Evolutionary conservation across 2,888 invertebrate genomes (phyloP).

Genomic region (Polietes domitor): DNA sequence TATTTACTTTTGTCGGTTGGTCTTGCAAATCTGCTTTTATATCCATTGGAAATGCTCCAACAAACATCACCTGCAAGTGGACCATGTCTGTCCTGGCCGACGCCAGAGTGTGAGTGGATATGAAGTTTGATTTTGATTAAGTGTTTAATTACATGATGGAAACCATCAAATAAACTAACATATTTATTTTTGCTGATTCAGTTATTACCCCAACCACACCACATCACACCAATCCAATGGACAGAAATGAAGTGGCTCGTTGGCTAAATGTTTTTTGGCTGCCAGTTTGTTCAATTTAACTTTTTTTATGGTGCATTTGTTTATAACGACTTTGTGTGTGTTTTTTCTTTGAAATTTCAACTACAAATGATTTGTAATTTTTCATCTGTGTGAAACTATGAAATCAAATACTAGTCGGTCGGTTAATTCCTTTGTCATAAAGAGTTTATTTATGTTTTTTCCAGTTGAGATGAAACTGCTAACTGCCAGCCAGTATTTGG

Average conservation of each 20-base stretch:
- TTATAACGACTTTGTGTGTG: no score
- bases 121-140: slow-evolving; percentile 22
- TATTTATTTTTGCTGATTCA: slow-evolving; percentile 4
- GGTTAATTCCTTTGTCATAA: no score
- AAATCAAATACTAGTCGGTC: slow-evolving; percentile 27
- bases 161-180: slow-evolving; percentile 19
- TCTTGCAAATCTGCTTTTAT: no score
- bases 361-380: slow-evolving; percentile 12
- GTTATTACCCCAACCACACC: slow-evolving; percentile 33
- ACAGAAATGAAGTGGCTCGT: background rate
- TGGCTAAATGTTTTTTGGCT: background rate
- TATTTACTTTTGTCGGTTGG: no score
- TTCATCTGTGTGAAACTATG: slow-evolving; percentile 4
- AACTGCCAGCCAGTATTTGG: slow-evolving; percentile 14
- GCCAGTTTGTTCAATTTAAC: no score
- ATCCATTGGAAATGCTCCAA: no score
- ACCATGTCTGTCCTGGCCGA: no score
- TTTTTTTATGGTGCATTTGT: no score
- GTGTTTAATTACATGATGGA: slow-evolving; percentile 43
- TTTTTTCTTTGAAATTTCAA: background rate
- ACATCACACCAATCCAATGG: no score
- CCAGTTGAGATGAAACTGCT: background rate
- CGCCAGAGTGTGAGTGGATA: no score
- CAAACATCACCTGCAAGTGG: no score
- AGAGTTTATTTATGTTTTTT: background rate